Evolutionary conservation across 2,113 vertebrate genomes (phyloP).

Genomic region (Amia ocellicauda): DNA sequence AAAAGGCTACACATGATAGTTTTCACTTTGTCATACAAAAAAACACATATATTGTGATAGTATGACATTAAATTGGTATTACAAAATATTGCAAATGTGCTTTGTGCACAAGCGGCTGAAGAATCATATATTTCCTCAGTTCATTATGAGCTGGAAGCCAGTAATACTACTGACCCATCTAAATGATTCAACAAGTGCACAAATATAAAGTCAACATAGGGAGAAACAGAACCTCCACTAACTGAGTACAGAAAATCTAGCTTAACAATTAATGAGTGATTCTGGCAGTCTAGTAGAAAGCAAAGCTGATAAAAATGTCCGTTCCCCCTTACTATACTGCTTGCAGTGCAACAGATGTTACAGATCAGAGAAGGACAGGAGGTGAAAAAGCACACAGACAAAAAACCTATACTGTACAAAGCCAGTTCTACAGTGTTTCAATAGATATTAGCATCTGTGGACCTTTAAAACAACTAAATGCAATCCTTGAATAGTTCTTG

Average conservation of each 20-base stretch:
- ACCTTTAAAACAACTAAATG: background rate
- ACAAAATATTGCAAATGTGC: too few relatives aligned
- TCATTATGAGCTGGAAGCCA: slow-evolving; percentile 47
- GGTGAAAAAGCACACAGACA: background rate
- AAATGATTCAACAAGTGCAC: slow-evolving; percentile 42
- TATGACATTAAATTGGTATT: too few relatives aligned
- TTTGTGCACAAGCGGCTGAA: slow-evolving; percentile 48
- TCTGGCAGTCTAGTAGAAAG: slow-evolving; percentile 5
- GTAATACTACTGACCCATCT: slow-evolving; percentile 48
- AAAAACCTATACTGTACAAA: background rate
- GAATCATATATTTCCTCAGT: slow-evolving; percentile 57
- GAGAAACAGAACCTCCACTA: slow-evolving; percentile 20
- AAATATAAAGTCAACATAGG: slow-evolving; percentile 25
- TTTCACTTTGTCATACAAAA: too few relatives aligned
- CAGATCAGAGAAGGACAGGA: background rate
- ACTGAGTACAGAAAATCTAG: slow-evolving; percentile 26
- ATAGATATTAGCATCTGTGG: too few relatives aligned
- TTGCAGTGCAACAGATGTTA: slow-evolving; percentile 6
- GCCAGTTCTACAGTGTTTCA: too few relatives aligned
- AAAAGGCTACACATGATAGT: too few relatives aligned
- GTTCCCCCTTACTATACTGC: background rate
- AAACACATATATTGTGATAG: too few relatives aligned
- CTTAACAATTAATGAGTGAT: slow-evolving; percentile 24
- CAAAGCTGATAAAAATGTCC: background rate
- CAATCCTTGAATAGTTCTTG: too few relatives aligned